These are phyloP conservation scores for Drosophila pachea DNA, from an alignment of 1,140 invertebrate species.

Conservation along the genomic window DNA sequence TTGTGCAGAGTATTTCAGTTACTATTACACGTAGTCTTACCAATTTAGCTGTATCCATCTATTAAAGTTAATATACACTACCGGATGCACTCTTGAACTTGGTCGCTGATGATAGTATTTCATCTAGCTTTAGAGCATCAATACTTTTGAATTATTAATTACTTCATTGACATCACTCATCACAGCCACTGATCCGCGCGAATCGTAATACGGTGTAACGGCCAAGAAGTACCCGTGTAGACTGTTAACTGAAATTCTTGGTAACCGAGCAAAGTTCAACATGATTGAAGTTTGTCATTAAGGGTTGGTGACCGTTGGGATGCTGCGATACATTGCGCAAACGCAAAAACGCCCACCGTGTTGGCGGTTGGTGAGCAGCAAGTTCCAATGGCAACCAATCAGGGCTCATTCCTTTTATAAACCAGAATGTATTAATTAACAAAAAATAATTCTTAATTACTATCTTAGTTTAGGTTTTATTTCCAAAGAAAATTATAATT, in stretches of 20 bases:
- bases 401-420: not conserved
- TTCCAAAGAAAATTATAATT: not conserved
- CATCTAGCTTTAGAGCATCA: conserved; percentile 55
- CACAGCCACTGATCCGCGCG: conserved; percentile 43
- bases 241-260: conserved; percentile 44
- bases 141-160: conserved; percentile 69
- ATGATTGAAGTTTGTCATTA: conserved; percentile 22
- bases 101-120: conserved; percentile 52
- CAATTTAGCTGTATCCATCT: conserved; percentile 71
- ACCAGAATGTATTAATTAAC: conserved; percentile 8
- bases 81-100: conserved; percentile 47
- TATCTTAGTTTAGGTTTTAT: not conserved
- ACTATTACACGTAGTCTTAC: conserved; percentile 39
- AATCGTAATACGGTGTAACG: conserved; percentile 57
- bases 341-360: conserved; percentile 43
- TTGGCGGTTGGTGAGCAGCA: conserved; percentile 39
- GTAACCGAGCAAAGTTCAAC: conserved; percentile 13
- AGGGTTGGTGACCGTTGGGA: conserved; percentile 44
- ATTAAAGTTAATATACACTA: conserved; percentile 18
- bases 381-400: conserved; percentile 34
- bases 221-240: conserved; percentile 54
- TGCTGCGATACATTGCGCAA: conserved; percentile 57
- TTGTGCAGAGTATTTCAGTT: not conserved
- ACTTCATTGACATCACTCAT: conserved; percentile 52
- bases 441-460: not conserved